phyloP scores from a whole-genome alignment of 2,797 vertebrate species.

The Dermochelys coriacea region DNA sequence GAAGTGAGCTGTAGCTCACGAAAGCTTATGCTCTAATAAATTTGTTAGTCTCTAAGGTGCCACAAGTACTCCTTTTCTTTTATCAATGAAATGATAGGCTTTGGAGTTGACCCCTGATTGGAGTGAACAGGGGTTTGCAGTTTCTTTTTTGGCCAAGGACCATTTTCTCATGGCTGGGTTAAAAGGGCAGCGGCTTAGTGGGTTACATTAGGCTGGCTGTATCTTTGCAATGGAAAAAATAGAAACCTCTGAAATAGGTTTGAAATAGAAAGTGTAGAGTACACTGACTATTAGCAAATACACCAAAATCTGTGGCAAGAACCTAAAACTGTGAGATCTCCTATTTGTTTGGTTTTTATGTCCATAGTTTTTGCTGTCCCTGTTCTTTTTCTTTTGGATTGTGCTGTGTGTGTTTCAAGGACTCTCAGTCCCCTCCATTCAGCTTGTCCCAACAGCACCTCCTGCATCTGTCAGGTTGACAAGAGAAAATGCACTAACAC shows the following conservation, averaged over 20 bases:
- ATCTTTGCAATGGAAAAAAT: not conserved
- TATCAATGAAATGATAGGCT: not conserved
- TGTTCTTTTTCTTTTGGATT: not conserved
- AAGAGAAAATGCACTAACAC: not conserved
- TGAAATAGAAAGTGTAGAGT: too few relatives aligned
- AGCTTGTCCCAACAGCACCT: not conserved
- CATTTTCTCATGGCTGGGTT: not conserved
- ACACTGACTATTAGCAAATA: not conserved
- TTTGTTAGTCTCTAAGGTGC: too few relatives aligned
- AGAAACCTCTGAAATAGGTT: not conserved
- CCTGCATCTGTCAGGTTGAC: not conserved
- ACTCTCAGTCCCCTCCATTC: not conserved
- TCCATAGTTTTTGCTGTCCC: not conserved
- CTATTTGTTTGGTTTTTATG: not conserved
- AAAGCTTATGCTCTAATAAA: too few relatives aligned
- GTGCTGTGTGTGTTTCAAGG: not conserved
- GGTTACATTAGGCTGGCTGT: not conserved
- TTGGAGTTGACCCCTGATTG: not conserved
- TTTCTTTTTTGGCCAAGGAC: not conserved
- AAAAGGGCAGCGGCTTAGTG: not conserved
- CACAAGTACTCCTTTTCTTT: too few relatives aligned
- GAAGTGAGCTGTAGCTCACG: too few relatives aligned
- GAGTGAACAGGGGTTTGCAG: not conserved
- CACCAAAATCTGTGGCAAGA: not conserved
- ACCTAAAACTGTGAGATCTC: accelerated